These are phyloP conservation scores for Stigmatopora nigra DNA, from an alignment of 2,113 vertebrate genomes.

Conservation along the genomic window DNA sequence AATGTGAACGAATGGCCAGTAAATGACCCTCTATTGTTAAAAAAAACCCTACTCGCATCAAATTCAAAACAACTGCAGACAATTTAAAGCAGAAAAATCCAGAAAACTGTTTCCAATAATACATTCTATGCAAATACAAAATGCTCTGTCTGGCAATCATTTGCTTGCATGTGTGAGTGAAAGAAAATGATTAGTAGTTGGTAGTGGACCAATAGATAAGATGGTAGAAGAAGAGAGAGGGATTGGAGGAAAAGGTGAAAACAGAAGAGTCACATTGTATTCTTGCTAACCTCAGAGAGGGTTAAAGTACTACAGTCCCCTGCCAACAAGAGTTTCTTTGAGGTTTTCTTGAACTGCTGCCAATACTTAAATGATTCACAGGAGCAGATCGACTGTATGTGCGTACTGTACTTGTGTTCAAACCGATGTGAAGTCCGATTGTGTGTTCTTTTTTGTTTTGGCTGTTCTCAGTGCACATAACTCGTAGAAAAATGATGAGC, in stretches of 20 bases:
- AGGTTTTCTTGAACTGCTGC: slow-evolving; percentile 57
- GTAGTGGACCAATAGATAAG: not conserved
- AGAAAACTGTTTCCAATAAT: not conserved
- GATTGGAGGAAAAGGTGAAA: slow-evolving; percentile 18
- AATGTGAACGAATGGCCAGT: not conserved
- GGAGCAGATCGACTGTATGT: slow-evolving; percentile 37
- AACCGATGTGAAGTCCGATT: slow-evolving; percentile 10
- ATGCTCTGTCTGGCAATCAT: slow-evolving; percentile 8
- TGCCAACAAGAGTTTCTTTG: slow-evolving; percentile 64
- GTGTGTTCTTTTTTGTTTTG: slow-evolving; percentile 1
- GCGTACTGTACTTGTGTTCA: slow-evolving; percentile 18
- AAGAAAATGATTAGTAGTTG: not conserved
- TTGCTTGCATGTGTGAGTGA: not conserved
- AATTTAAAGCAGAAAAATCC: not conserved
- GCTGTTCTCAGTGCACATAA: not conserved
- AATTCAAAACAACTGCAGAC: not conserved
- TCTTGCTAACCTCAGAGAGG: slow-evolving; percentile 52
- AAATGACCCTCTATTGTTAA: not conserved
- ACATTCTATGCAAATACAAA: not conserved
- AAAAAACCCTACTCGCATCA: not conserved
- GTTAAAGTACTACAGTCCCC: slow-evolving; percentile 58
- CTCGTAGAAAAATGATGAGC: not conserved
- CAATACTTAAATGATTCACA: slow-evolving; percentile 65
- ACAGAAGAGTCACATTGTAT: slow-evolving; percentile 48
- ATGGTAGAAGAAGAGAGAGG: slow-evolving; percentile 7